These are phyloP conservation scores for Mechanitis mazaeus DNA, from an alignment of 2,888 invertebrate species.

Conservation along the genomic window DNA sequence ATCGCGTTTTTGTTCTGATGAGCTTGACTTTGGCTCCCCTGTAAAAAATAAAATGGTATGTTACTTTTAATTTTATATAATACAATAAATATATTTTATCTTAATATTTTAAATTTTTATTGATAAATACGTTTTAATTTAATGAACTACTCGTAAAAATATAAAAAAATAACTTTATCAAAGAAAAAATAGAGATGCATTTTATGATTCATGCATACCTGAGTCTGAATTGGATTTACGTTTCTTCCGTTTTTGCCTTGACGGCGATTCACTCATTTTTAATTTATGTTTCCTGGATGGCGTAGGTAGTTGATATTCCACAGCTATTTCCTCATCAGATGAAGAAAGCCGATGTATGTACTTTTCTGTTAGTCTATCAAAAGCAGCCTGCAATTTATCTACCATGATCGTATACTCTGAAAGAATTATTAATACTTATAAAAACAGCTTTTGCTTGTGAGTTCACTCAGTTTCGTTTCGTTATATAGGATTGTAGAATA, in stretches of 20 bases:
- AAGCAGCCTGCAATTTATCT: slow-evolving; percentile 86
- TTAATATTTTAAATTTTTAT: background rate
- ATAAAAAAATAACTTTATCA: background rate
- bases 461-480: no score
- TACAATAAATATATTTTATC: background rate
- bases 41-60: slow-evolving; percentile 27
- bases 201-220: slow-evolving; percentile 15
- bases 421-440: slow-evolving; percentile 27
- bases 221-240: slow-evolving; percentile 57
- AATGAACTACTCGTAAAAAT: no score
- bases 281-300: slow-evolving; percentile 67
- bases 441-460: no score
- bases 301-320: slow-evolving; percentile 78
- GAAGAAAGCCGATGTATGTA: slow-evolving; percentile 88
- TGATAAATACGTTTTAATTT: no score
- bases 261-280: slow-evolving; percentile 57
- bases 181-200: background rate
- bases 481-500: no score
- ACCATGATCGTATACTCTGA: slow-evolving; percentile 93
- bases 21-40: slow-evolving; percentile 58
- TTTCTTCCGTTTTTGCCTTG: slow-evolving; percentile 59
- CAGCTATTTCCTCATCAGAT: slow-evolving; percentile 86
- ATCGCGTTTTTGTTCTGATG: slow-evolving; percentile 40
- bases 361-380: slow-evolving; percentile 87
- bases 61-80: background rate